Evolutionary conservation across 1,140 invertebrate genomes (phyloP).

Genomic region (Eurosta solidaginis): DNA sequence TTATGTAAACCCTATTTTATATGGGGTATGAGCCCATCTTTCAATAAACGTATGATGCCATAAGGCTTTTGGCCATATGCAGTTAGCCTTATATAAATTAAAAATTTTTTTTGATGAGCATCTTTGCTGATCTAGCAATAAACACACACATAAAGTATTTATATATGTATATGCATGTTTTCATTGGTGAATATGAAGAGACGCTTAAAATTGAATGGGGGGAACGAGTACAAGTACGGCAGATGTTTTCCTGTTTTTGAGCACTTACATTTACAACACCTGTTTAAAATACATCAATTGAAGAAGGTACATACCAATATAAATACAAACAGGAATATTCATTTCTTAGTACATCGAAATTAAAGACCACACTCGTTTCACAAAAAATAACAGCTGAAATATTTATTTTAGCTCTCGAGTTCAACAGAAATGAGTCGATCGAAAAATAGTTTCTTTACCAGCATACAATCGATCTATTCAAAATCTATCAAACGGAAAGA

Average conservation of each 20-base stretch:
- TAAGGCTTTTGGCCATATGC: no score
- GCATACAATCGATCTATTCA: no score
- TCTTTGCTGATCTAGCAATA: neutral
- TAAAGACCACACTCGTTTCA: neutral
- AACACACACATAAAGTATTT: no score
- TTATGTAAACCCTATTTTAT: no score
- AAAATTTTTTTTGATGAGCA: no score
- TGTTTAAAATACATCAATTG: slow-evolving; percentile 30
- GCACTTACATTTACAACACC: slow-evolving; percentile 1
- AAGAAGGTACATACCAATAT: neutral
- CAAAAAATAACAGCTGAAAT: slow-evolving; percentile 21
- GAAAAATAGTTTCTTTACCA: no score
- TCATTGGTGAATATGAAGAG: neutral
- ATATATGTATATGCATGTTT: neutral
- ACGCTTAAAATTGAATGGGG: neutral
- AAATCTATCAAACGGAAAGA: no score
- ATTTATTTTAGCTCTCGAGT: no score
- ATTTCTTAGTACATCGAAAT: neutral
- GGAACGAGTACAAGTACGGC: neutral
- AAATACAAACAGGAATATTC: neutral
- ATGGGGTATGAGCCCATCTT: no score
- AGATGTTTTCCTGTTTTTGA: slow-evolving; percentile 16
- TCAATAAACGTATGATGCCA: no score
- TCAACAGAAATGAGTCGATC: no score
- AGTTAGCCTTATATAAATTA: no score